phyloP scores from a whole-genome alignment of 2,888 invertebrate species.

The Coenonympha arcania region DNA sequence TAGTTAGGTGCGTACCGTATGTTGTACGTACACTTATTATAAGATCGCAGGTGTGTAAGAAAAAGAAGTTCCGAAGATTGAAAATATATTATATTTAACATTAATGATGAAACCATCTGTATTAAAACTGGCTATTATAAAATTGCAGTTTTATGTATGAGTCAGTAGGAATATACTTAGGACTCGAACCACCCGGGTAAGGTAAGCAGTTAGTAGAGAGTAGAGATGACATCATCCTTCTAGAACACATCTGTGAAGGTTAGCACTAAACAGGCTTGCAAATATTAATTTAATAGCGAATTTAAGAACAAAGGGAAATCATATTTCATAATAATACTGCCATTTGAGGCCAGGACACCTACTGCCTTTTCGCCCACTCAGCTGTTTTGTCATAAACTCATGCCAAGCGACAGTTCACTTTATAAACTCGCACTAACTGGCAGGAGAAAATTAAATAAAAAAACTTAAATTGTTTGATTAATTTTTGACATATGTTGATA shows the following conservation, averaged over 20 bases:
- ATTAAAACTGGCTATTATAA: no score
- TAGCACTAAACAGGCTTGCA: background rate
- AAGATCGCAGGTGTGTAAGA: no score
- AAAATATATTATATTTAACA: no score
- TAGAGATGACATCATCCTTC: slow-evolving; percentile 2
- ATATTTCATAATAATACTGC: slow-evolving; percentile 38
- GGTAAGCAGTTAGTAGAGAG: no score
- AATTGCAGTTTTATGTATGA: no score
- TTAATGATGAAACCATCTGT: no score
- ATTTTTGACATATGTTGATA: slow-evolving; percentile 17
- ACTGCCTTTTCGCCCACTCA: slow-evolving; percentile 52
- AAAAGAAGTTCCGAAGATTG: no score
- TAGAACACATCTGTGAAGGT: background rate
- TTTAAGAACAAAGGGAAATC: slow-evolving; percentile 38
- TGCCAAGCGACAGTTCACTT: slow-evolving; percentile 46
- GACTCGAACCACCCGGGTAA: no score
- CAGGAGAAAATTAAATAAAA: slow-evolving; percentile 33
- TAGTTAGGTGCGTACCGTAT: no score
- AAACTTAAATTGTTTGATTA: slow-evolving; percentile 10
- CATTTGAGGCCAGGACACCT: slow-evolving; percentile 48
- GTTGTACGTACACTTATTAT: no score
- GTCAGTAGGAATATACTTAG: no score
- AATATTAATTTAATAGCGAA: slow-evolving; percentile 5
- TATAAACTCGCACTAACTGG: slow-evolving; percentile 48
- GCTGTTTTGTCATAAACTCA: slow-evolving; percentile 46